Evolutionary conservation across 2,113 vertebrate species (phyloP).

Genomic region (Lophochroa leadbeateri): DNA sequence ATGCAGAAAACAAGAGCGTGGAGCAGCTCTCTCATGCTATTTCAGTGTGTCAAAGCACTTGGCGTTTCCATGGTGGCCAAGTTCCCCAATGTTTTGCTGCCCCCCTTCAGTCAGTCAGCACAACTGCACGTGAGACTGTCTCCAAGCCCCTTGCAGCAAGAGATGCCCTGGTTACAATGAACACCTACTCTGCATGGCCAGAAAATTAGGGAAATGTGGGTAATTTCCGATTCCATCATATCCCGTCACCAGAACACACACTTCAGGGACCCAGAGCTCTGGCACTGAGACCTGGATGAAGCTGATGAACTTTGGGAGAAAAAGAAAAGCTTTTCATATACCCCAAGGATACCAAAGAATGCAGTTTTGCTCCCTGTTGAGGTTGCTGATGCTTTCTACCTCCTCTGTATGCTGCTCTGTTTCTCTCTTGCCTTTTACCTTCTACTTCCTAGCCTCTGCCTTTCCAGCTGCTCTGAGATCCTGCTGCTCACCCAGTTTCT

Average conservation of each 20-base stretch:
- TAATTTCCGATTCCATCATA: neutral
- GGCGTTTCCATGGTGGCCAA: neutral
- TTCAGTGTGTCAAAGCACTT: fast-evolving
- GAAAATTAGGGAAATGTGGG: neutral
- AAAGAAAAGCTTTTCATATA: neutral
- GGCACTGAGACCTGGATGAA: neutral
- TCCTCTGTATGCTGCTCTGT: neutral
- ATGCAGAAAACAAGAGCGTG: neutral
- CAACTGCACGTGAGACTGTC: neutral
- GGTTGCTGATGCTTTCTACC: neutral
- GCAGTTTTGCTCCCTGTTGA: neutral
- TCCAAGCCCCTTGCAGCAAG: fast-evolving
- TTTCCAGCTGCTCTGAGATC: neutral
- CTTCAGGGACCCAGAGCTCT: neutral
- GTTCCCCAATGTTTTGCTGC: neutral
- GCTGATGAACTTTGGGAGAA: neutral
- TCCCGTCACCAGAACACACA: neutral
- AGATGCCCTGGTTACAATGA: neutral
- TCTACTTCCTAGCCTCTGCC: neutral
- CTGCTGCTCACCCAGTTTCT: neutral
- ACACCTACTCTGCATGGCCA: fast-evolving
- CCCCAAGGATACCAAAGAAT: neutral
- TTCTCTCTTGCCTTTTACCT: neutral
- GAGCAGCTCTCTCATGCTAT: neutral
- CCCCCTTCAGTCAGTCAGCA: neutral